Conservation (phyloP, 1,140 invertebrate genomes). For the Neodiprion virginianus region DNA sequence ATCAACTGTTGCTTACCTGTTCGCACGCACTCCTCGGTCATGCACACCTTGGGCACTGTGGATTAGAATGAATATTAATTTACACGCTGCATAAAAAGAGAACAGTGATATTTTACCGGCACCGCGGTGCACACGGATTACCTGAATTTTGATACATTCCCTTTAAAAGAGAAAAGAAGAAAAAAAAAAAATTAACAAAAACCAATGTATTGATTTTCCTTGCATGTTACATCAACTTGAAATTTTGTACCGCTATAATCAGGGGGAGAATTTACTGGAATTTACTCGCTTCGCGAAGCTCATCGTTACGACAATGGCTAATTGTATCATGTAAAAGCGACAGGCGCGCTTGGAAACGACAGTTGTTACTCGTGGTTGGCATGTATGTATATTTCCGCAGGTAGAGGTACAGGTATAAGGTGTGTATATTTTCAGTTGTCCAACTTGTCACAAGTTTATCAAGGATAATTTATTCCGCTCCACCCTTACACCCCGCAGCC, state of each 20-base stretch:
- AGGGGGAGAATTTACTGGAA: not conserved
- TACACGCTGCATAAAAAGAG: too few relatives aligned
- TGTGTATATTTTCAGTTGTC: not conserved
- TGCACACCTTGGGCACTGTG: slow-evolving; percentile 66
- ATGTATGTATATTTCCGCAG: too few relatives aligned
- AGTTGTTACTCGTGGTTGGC: not conserved
- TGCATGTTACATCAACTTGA: too few relatives aligned
- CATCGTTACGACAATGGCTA: not conserved
- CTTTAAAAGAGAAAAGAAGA: too few relatives aligned
- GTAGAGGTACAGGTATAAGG: too few relatives aligned
- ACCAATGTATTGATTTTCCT: too few relatives aligned
- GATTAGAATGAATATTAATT: slow-evolving; percentile 37
- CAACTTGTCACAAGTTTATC: not conserved
- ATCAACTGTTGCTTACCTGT: slow-evolving; percentile 64
- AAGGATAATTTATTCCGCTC: not conserved
- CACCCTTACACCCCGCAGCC: too few relatives aligned
- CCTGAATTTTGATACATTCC: too few relatives aligned
- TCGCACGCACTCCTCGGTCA: slow-evolving; percentile 75
- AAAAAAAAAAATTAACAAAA: too few relatives aligned
- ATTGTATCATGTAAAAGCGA: not conserved
- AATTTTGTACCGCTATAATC: not conserved
- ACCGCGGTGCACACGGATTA: too few relatives aligned
- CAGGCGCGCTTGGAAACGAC: not conserved
- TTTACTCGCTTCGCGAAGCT: not conserved
- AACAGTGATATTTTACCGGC: too few relatives aligned